Percentiles rank a stretch among this genome's conserved stretches.
Conservation (phyloP, 37 sponge, comb jelly and placozoan species). For the Hormiphora californensis region DNA sequence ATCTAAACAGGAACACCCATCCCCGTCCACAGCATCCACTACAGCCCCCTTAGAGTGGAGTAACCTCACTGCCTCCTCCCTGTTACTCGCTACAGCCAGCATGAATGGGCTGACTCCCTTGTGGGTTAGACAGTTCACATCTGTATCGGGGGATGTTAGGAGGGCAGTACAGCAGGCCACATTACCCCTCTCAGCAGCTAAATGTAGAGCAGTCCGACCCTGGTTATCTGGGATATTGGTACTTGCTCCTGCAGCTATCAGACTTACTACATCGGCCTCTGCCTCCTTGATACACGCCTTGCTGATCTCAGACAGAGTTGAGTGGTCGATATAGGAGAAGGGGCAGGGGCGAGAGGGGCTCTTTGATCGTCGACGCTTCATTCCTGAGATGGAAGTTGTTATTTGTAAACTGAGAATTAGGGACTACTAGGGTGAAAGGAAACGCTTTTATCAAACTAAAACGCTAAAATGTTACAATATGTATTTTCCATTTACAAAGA, state of each 20-base stretch:
- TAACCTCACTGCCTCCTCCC: not conserved
- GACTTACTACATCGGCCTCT: not conserved
- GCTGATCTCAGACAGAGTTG: conserved; percentile 10
- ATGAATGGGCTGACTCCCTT: conserved; percentile 4
- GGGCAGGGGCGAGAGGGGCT: too few relatives aligned
- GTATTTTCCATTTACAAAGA: too few relatives aligned
- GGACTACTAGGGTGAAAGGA: too few relatives aligned
- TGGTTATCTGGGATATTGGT: not conserved
- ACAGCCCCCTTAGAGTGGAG: not conserved
- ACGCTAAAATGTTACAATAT: too few relatives aligned
- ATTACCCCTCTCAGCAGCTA: conserved; percentile 37
- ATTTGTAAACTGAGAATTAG: too few relatives aligned
- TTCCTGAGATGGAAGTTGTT: too few relatives aligned
- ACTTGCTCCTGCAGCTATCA: not conserved
- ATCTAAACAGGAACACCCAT: conserved; percentile 23
- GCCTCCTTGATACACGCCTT: conserved; percentile 13
- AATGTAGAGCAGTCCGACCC: conserved; percentile 8
- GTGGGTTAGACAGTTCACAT: not conserved
- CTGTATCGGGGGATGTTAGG: not conserved
- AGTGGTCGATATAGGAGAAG: conserved; percentile 21
- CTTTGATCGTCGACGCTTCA: too few relatives aligned
- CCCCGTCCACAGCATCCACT: not conserved
- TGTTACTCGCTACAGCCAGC: not conserved
- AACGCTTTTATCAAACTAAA: too few relatives aligned
- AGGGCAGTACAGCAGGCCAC: not conserved